These are phyloP conservation scores for Dioctria linearis DNA, from an alignment of 2,888 invertebrate species.

Conservation along the genomic window DNA sequence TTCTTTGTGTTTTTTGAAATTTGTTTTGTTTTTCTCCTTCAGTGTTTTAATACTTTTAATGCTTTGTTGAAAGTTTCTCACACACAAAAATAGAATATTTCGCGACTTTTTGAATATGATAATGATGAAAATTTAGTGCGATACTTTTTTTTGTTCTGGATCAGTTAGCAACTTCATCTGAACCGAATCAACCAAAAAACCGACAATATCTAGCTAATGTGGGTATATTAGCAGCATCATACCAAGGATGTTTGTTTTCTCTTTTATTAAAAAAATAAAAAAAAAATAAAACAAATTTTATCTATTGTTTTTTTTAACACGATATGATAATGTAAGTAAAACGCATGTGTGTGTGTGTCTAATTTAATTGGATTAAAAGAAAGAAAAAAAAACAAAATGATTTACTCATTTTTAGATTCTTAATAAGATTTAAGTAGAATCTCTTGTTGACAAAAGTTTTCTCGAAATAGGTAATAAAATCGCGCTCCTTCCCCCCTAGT, in stretches of 20 bases:
- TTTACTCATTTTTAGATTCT: no score
- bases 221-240: no score
- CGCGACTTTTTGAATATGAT: slow-evolving; percentile 33
- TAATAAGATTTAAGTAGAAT: no score
- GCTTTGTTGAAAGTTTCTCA: slow-evolving; percentile 28
- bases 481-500: no score
- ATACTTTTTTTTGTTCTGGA: not conserved
- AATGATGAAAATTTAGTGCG: slow-evolving; percentile 23
- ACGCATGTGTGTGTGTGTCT: slow-evolving; percentile 4
- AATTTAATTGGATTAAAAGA: not conserved
- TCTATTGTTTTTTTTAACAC: not conserved
- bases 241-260: no score
- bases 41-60: slow-evolving; percentile 35
- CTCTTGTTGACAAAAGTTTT: no score
- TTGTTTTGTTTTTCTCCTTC: slow-evolving; percentile 2
- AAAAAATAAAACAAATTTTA: no score
- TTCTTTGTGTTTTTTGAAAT: not conserved
- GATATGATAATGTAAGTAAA: not conserved
- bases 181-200: not conserved
- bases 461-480: no score
- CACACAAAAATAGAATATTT: slow-evolving; percentile 39
- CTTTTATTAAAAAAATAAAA: no score
- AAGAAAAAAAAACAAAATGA: not conserved
- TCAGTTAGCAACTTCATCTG: not conserved
- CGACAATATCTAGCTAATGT: not conserved